Evolutionary conservation across 1,140 invertebrate species (phyloP).

Genomic region (Bursaphelenchus mucronatus): DNA sequence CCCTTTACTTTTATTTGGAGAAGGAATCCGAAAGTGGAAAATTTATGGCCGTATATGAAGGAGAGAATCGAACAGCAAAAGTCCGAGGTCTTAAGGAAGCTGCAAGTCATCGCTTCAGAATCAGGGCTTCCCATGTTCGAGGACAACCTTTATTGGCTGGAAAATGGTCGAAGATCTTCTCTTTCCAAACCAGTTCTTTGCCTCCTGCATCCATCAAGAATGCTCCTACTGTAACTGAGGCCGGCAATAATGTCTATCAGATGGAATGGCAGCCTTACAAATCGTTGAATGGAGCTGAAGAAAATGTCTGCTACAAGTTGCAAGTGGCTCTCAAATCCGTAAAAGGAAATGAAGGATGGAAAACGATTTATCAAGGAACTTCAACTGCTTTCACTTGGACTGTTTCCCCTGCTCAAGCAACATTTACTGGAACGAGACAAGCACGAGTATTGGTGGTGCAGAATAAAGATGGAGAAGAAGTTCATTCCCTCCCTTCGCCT

Average conservation of each 20-base stretch:
- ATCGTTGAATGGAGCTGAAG: neutral
- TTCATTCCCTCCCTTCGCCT: constrained; percentile 45
- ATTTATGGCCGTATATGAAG: constrained; percentile 53
- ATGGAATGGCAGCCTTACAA: constrained; percentile 47
- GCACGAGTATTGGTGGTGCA: constrained; percentile 52
- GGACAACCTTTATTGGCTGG: constrained; percentile 28
- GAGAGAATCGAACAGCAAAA: constrained; percentile 45
- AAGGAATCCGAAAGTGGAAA: constrained; percentile 54
- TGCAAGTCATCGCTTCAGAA: constrained; percentile 49
- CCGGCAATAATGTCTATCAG: constrained; percentile 39
- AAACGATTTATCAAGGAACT: constrained; percentile 50
- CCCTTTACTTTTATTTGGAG: constrained; percentile 50
- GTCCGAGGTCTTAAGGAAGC: constrained; percentile 44
- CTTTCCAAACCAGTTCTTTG: constrained; percentile 24
- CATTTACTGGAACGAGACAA: constrained; percentile 36
- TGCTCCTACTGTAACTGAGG: constrained; percentile 45
- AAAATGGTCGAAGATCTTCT: constrained; percentile 34
- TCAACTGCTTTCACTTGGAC: constrained; percentile 36
- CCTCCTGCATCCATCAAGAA: constrained; percentile 25
- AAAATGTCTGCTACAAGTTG: constrained; percentile 40
- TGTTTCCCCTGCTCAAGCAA: constrained; percentile 27
- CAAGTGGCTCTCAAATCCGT: constrained; percentile 41
- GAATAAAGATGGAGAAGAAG: constrained; percentile 33
- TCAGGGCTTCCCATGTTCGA: constrained; percentile 37
- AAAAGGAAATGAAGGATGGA: constrained; percentile 43